A percentile compares a stretch with the other conserved stretches of the same genome.
Evolutionary conservation across 1,140 invertebrate species (phyloP).

Genomic region (Cotesia typhae): DNA sequence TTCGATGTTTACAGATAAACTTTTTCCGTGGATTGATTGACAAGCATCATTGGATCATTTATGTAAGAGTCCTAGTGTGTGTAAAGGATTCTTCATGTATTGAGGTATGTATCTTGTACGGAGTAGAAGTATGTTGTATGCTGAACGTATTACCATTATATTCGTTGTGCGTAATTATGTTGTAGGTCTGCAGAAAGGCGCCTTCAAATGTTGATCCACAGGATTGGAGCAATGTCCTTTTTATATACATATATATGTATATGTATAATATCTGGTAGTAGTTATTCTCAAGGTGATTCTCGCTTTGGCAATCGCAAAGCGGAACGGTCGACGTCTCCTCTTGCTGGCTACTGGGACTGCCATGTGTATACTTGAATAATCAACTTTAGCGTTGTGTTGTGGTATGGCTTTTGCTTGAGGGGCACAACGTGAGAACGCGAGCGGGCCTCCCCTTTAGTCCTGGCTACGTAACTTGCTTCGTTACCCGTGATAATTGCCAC

Average conservation of each 20-base stretch:
- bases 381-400: neutral
- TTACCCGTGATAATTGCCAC: slow-evolving; percentile 35
- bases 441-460: slow-evolving; percentile 12
- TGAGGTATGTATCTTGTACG: too few species aligned
- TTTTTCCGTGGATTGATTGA: too few species aligned
- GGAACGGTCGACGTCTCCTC: slow-evolving; percentile 36
- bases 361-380: too few species aligned
- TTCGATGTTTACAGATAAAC: too few species aligned
- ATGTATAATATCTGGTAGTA: slow-evolving; percentile 6
- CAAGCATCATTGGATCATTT: too few species aligned
- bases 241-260: slow-evolving; percentile 7
- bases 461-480: slow-evolving; percentile 25
- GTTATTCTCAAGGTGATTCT: slow-evolving; percentile 35
- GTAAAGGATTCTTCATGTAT: too few species aligned
- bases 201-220: neutral
- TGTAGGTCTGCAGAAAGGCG: too few species aligned
- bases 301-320: slow-evolving; percentile 11
- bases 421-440: slow-evolving; percentile 29
- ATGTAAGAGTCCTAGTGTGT: too few species aligned
- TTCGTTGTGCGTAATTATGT: too few species aligned
- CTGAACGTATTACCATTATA: too few species aligned
- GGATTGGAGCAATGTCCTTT: neutral
- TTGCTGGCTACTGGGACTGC: neutral
- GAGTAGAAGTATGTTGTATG: too few species aligned
- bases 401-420: slow-evolving; percentile 17